Base-by-base conservation (phyloP, 1,140 invertebrate species). In the Brevipalpus yothersi region DNA sequence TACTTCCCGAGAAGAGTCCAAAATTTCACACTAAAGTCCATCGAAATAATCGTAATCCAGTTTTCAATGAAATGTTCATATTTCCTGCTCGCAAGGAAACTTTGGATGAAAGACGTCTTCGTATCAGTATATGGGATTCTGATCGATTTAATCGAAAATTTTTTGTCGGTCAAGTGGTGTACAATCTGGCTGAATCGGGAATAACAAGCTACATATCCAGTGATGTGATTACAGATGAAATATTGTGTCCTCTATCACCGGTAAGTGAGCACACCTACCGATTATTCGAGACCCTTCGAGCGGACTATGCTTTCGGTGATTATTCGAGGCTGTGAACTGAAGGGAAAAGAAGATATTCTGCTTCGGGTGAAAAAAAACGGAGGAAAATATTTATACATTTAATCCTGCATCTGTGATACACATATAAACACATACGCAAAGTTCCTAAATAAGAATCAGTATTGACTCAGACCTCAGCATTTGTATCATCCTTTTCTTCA, bases 101-200 rank as follows among this genome's bases (percentile, higher is more conserved):
- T 56, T 42, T 70, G 10, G 61, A 59, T 11, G 66, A 65, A 17
- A 68, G 66, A 21, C 60, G 58, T 8, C 39, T 71, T 1, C 66
- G 63, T 31, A 61, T 72, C 5, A 63, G 64, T 2, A 61, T 70
- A 4, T 68, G 62, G 53, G 67, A 69, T 60, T 66, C 68, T 42
- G 69, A 71, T 55, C 56, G 64, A 31, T 65, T 71, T n/a, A 64
- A 68, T 12, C 60, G 66, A 17, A 69, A 71, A 58, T 65, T 65
- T 21, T 45, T 67, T 1, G 64, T 72, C 31, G 70, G 70, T 8
- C 65, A 70, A 56, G 64, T 70, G 1, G 40, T 64, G 13, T 66
- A 70, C 42, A 53, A 58, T 8, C 23, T 67, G 2, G 62, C 47
- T 31, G 58, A 62, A 49, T 47, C 63, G 43, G 62, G 61, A n/a